These are phyloP conservation scores for Tauraco erythrolophus DNA, from an alignment of 2,113 vertebrate species.

Conservation along the genomic window DNA sequence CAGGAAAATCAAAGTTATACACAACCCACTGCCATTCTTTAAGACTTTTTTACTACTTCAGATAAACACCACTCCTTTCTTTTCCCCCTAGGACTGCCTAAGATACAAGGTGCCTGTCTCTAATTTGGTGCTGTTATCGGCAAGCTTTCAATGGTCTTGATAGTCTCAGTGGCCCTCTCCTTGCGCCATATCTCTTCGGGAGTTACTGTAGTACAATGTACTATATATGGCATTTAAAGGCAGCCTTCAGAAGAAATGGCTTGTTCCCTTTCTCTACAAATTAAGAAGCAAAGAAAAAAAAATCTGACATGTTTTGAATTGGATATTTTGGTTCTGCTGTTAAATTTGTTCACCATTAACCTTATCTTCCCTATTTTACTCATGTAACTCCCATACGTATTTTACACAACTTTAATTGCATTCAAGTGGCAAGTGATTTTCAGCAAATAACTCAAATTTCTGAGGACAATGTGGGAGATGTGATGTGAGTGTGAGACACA, in stretches of 20 bases:
- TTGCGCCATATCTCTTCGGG: neutral
- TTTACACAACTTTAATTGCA: neutral
- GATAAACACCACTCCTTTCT: neutral
- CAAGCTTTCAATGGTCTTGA: neutral
- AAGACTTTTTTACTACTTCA: neutral
- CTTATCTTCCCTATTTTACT: neutral
- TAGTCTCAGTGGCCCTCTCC: neutral
- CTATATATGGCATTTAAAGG: neutral
- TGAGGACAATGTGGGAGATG: neutral
- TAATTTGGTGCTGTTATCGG: neutral
- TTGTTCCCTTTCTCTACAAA: neutral
- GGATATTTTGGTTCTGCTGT: neutral
- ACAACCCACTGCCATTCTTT: neutral
- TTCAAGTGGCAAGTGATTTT: neutral
- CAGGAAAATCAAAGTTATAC: neutral
- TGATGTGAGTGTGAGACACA: neutral
- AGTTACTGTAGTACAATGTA: neutral
- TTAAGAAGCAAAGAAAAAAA: neutral
- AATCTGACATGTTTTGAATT: neutral
- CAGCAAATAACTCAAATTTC: neutral
- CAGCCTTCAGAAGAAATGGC: neutral
- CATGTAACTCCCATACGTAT: neutral
- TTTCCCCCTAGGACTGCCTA: neutral
- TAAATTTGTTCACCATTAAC: neutral
- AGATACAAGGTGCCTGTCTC: neutral